Conservation (phyloP, 2,113 vertebrate species). For the Mesembrinibis cayennensis region DNA sequence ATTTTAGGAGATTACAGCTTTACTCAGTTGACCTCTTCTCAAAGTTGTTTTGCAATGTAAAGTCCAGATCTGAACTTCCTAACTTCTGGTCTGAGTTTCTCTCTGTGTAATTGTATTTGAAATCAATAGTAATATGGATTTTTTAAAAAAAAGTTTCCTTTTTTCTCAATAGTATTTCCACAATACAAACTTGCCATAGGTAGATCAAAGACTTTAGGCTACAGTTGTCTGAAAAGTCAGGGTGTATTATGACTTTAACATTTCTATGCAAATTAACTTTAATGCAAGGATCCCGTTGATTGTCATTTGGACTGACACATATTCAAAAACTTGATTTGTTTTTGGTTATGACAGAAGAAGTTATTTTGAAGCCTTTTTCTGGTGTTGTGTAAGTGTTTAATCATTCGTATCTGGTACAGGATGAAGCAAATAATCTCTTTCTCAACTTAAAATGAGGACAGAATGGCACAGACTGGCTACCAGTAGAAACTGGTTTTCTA, state of each 20-base stretch:
- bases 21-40: not conserved
- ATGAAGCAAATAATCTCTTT: not conserved
- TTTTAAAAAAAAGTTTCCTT: not conserved
- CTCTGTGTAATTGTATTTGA: not conserved
- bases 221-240: not conserved
- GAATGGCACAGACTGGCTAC: not conserved
- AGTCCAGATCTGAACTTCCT: not conserved
- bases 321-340: not conserved
- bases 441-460: not conserved
- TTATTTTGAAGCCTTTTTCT: not conserved
- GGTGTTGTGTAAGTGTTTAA: not conserved
- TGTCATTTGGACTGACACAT: not conserved
- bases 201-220: not conserved
- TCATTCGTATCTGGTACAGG: not conserved
- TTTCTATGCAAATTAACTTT: not conserved
- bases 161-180: not conserved
- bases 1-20: not conserved
- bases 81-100: not conserved
- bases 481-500: not conserved
- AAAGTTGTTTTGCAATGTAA: not conserved
- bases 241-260: not conserved
- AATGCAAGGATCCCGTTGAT: not conserved
- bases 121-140: not conserved
- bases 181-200: not conserved
- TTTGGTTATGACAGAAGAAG: not conserved